Percentiles rank a stretch among this genome's conserved stretches.
phyloP scores from a whole-genome alignment of 2,797 vertebrate species.

The Eulemur mongoz region DNA sequence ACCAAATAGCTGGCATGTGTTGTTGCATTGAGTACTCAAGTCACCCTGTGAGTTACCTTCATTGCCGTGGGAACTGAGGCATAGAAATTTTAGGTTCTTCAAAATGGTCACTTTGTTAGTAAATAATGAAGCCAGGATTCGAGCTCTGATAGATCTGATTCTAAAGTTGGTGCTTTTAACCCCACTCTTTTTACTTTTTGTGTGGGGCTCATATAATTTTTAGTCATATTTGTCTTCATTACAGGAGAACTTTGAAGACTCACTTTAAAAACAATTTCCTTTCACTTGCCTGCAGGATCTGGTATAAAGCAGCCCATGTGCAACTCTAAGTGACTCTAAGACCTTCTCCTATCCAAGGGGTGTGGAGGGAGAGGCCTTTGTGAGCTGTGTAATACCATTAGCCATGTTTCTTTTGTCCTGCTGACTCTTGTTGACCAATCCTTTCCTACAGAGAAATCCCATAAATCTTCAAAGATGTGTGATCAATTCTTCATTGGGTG shows the following conservation, averaged over 20 bases:
- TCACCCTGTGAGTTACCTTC: background rate
- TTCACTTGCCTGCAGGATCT: background rate
- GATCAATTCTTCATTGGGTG: background rate
- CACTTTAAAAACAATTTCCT: background rate
- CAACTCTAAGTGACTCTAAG: background rate
- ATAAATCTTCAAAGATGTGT: background rate
- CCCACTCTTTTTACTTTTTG: background rate
- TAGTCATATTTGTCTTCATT: background rate
- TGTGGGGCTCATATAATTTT: background rate
- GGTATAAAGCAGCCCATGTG: background rate
- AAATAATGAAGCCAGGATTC: background rate
- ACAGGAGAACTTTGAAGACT: background rate
- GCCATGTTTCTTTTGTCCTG: background rate
- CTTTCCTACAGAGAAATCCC: background rate
- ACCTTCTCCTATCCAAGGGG: background rate
- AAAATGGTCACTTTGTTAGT: background rate
- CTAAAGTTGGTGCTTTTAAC: background rate
- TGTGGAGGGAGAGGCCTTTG: background rate
- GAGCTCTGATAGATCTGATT: background rate
- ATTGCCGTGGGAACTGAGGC: fast-evolving
- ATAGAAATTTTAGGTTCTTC: background rate
- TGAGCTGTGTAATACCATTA: background rate
- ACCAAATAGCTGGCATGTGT: background rate
- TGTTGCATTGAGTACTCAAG: background rate
- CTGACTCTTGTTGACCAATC: background rate